Evolutionary conservation across 2,113 vertebrate genomes (phyloP).

Genomic region (Pampusana beccarii): DNA sequence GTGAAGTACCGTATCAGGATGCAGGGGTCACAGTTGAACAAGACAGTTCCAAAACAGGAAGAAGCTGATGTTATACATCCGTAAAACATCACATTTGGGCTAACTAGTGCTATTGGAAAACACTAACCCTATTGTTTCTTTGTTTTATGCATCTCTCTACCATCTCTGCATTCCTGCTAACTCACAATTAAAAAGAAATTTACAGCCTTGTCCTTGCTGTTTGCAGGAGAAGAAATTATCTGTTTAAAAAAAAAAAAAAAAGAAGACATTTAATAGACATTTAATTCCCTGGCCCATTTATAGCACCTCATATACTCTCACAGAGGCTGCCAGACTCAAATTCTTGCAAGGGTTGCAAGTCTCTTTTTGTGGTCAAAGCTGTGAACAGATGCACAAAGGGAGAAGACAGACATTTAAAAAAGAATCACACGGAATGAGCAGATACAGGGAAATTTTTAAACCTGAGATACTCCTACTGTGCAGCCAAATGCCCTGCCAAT

Average conservation of each 20-base stretch:
- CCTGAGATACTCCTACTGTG: slow-evolving; percentile 54
- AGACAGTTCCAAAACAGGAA: background rate
- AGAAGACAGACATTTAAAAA: slow-evolving; percentile 35
- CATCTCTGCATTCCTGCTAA: background rate
- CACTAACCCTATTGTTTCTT: background rate
- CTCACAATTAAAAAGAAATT: background rate
- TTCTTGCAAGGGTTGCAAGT: slow-evolving; percentile 38
- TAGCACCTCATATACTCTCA: background rate
- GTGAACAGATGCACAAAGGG: slow-evolving; percentile 44
- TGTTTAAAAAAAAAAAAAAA: background rate
- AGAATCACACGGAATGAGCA: background rate
- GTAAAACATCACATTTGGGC: background rate
- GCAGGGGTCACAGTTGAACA: background rate
- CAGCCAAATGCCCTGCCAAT: slow-evolving; percentile 51
- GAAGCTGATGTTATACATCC: background rate
- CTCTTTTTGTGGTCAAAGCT: slow-evolving; percentile 51
- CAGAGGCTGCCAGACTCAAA: background rate
- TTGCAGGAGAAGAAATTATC: background rate
- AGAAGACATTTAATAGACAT: background rate
- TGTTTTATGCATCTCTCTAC: background rate
- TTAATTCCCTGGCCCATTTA: background rate
- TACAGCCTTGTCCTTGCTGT: background rate
- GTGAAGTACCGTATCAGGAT: background rate
- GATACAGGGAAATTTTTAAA: slow-evolving; percentile 47
- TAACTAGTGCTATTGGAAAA: background rate